Conservation (phyloP, 2,113 vertebrate genomes). For the Chionodraco myersi region DNA sequence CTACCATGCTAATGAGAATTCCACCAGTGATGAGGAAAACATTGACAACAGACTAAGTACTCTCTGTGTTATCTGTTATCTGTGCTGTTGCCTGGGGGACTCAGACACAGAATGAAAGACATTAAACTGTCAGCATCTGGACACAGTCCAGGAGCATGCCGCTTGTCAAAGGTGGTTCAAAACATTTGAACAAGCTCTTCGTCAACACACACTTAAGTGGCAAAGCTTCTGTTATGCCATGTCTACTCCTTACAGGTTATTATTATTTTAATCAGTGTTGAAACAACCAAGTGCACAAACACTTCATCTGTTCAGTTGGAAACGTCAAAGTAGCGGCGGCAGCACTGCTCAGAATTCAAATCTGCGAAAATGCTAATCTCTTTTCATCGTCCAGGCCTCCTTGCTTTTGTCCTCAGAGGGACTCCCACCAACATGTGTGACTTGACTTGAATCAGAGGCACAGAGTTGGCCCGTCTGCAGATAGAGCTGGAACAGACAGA, state of each 20-base stretch:
- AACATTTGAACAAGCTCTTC: slow-evolving; percentile 65
- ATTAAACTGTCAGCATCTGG: slow-evolving; percentile 50
- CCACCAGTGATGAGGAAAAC: slow-evolving; percentile 19
- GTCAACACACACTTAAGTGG: slow-evolving; percentile 44
- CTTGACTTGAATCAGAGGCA: slow-evolving; percentile 77
- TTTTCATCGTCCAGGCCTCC: slow-evolving; percentile 72
- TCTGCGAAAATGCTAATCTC: slow-evolving; percentile 83
- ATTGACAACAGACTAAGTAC: slow-evolving; percentile 7
- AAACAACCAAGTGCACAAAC: slow-evolving; percentile 82
- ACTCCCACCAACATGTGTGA: slow-evolving; percentile 65
- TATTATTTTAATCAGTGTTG: slow-evolving; percentile 82
- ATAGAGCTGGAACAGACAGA: slow-evolving; percentile 51
- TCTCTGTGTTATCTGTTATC: background rate
- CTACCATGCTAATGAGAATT: slow-evolving; percentile 21
- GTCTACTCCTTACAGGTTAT: slow-evolving; percentile 51
- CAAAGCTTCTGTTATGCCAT: slow-evolving; percentile 53
- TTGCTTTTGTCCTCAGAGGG: slow-evolving; percentile 73
- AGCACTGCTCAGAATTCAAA: slow-evolving; percentile 70
- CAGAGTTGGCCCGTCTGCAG: slow-evolving; percentile 55
- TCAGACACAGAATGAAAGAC: slow-evolving; percentile 22
- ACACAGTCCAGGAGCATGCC: slow-evolving; percentile 46
- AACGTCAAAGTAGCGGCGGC: slow-evolving; percentile 54
- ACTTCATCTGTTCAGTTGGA: slow-evolving; percentile 74
- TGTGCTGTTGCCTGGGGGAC: slow-evolving; percentile 16
- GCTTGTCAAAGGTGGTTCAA: slow-evolving; percentile 52